Base-by-base conservation (phyloP, 2,113 vertebrate species). In the Pardalotus punctatus region DNA sequence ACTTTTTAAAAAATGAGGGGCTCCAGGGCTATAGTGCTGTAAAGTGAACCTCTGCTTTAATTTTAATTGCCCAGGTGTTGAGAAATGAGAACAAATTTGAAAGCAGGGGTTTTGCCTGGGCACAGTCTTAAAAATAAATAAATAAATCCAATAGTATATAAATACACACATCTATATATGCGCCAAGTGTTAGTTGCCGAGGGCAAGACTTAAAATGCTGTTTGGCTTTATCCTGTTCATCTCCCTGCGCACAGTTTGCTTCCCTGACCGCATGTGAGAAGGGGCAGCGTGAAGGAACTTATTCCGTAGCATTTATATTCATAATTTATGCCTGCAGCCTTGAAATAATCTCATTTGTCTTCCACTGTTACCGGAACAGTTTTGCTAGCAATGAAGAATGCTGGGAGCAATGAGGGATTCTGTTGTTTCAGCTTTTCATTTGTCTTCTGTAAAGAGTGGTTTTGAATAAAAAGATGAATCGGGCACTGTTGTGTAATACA, bases 261-360 rank as follows among this genome's bases (percentile, higher is more conserved):
- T 94, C 84, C 36, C 60, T 38, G 77, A 85, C 77, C 47, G 0
- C 0, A 1, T 35, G 62, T 73, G 47, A 33, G 67, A 79, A 87
- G 71, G 84, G 91, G 29, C 89, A 91, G 84, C 2, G 16, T 42
- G 76, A 90, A 86, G 57, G 56, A 84, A 48, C 8, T 5, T 86
- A 5, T 50, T 90, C 60, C 2, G 2, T 77, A 31, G 42, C 54
- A 58, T 94, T 92, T 92, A 60, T 95, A 84, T 93, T 92, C 90
- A 69, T 96, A 96, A 96, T 94, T 96, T 96, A 88, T 86, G 76
- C 90, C 79, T 78, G 56, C 65, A 74, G 82, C 72, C 94, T 71
- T 90, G 90, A 81, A 96, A 88, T 96, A 94, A 93, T 95, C 93
- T 96, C 86, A 81, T 94, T 94, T 93, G 86, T 96, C 88, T 94